Conservation (phyloP, 2,797 vertebrate species). For the Rhabdophis nuchalis region DNA sequence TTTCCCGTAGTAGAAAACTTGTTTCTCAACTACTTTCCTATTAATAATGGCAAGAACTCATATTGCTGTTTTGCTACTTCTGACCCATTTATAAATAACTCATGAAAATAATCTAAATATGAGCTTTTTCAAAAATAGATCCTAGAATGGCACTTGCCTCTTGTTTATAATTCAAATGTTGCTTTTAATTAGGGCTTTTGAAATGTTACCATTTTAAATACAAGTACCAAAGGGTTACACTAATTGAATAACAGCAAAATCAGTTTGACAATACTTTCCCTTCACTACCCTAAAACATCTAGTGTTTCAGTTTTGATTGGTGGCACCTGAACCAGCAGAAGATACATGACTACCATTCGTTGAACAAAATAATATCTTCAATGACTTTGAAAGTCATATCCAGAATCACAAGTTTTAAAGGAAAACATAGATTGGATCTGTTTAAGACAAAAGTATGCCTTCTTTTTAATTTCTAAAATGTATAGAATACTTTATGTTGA, state of each 20-base stretch:
- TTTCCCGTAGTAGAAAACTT: slow-evolving; percentile 42
- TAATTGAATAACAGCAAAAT: background rate
- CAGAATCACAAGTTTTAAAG: background rate
- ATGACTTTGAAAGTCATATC: background rate
- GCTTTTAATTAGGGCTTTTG: background rate
- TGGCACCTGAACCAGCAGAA: background rate
- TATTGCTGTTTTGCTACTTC: slow-evolving; percentile 51
- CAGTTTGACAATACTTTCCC: background rate
- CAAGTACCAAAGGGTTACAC: background rate
- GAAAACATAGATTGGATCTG: background rate
- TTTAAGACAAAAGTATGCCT: background rate
- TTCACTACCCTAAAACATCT: background rate
- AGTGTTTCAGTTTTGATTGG: background rate
- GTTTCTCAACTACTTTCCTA: slow-evolving; percentile 47
- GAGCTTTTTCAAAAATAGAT: slow-evolving; percentile 54
- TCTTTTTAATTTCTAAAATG: background rate
- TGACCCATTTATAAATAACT: slow-evolving; percentile 61
- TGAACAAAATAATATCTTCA: background rate
- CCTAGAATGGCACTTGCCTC: slow-evolving; percentile 55
- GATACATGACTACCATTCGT: background rate
- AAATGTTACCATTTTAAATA: background rate
- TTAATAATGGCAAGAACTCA: slow-evolving; percentile 28
- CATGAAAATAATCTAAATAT: slow-evolving; percentile 46
- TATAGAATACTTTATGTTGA: background rate
- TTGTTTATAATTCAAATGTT: background rate